Evolutionary conservation across 2,113 vertebrate species (phyloP).

Genomic region (Crotophaga sulcirostris): DNA sequence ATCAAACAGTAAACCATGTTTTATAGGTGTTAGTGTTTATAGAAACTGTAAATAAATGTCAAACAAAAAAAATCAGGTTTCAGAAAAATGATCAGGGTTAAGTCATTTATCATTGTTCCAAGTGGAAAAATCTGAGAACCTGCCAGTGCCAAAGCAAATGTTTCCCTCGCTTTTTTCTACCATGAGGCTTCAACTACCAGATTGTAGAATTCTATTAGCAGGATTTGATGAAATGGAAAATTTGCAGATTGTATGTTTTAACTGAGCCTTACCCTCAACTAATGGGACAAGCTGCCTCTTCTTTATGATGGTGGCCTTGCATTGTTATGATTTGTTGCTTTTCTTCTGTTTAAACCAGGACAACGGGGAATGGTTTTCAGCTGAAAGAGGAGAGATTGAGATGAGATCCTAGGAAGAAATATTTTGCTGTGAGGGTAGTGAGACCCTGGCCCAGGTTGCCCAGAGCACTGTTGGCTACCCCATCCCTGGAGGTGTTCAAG

Average conservation of each 20-base stretch:
- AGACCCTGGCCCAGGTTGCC: too few relatives aligned
- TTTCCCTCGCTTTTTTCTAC: conserved; percentile 65
- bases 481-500: too few relatives aligned
- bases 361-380: too few relatives aligned
- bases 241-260: not conserved
- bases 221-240: conserved; percentile 63
- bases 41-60: conserved; percentile 85
- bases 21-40: conserved; percentile 87
- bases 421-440: too few relatives aligned
- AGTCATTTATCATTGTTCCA: conserved; percentile 82
- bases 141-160: conserved; percentile 72
- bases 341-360: too few relatives aligned
- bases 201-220: conserved; percentile 35
- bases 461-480: too few relatives aligned
- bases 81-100: conserved; percentile 75
- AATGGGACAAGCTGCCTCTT: not conserved
- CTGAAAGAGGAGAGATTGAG: too few relatives aligned
- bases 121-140: conserved; percentile 72
- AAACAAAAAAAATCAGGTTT: conserved; percentile 78
- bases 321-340: not conserved
- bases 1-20: conserved; percentile 76
- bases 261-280: not conserved
- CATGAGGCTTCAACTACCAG: conserved; percentile 18
- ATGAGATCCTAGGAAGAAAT: too few relatives aligned
- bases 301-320: not conserved